Evolutionary conservation across 2,797 vertebrate species (phyloP), one percentile per base, ranked within the genome.

Genomic region (Gymnothorax javanicus): DNA sequence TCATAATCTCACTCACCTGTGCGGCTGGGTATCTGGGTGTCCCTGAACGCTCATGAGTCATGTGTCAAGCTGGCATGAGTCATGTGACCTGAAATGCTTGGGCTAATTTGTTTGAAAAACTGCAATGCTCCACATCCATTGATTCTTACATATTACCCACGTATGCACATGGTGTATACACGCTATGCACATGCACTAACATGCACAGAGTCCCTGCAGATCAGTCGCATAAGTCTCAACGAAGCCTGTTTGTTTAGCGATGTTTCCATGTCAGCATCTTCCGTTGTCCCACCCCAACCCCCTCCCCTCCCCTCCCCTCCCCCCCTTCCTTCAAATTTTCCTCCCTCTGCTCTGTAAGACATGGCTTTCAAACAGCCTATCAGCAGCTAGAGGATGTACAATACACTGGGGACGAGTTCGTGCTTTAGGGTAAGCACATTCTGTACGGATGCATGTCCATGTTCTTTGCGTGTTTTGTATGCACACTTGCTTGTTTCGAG

Each of bases 311-410:
- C 60, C 50, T 33, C 5, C 23, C 20, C 60, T 1, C 11, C 62
- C 15, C 43, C 9, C 33, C 17, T 27, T 59, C 13, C 15, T 2
- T 12, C 84, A 33, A 67, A 33, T 25, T 33, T 75, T 43, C 52
- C 71, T n/a, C 54, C 15, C 71, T 77, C 56, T 33, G 71, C 33
- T 75, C 12, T 20, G 27, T 75, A 15, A 17, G 13, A 75, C 17
- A 75, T 75, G 71, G 71, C 43, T 50, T 75, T 33, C 58, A 77
- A 59, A n/a, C 84, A 75, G 71, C 71, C 27, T 57, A 59, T 75
- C 75, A 75, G 84, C 33, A 85, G 5, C 84, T 54, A 57, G 54
- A 27, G n/a, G 69, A 71, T 17, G 75, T 58, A 56, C 27, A 85
- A 58, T 23, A 75, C 69, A 77, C 7, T 27, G 25, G 43, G n/a